Percentiles rank a stretch among this genome's conserved stretches.
Evolutionary conservation across 2,888 invertebrate species (phyloP).

Genomic region (Onchidella celtica): DNA sequence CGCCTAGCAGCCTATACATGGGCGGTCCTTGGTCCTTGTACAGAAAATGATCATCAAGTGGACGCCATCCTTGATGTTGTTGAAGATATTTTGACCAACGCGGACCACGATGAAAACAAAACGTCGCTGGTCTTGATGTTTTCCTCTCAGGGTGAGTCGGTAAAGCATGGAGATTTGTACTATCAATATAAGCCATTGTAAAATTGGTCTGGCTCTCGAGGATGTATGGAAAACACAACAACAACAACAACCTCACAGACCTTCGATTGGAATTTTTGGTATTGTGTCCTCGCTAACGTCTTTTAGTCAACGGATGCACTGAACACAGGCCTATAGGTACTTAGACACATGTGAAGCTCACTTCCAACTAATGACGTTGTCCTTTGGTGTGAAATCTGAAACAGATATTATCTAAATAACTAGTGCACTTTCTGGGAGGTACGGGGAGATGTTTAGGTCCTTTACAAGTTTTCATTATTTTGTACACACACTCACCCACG

Average conservation of each 20-base stretch:
- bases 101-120: conserved; percentile 37
- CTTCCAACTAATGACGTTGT: too few species aligned
- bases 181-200: conserved; percentile 42
- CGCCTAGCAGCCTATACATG: conserved; percentile 40
- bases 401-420: too few species aligned
- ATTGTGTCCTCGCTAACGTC: too few species aligned
- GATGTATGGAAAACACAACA: background rate
- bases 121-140: conserved; percentile 12
- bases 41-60: conserved; percentile 34
- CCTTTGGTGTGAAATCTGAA: too few species aligned
- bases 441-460: too few species aligned
- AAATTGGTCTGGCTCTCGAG: background rate
- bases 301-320: too few species aligned
- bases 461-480: too few species aligned
- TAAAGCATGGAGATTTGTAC: conserved; percentile 18
- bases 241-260: conserved; percentile 1
- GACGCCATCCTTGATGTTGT: background rate
- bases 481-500: too few species aligned
- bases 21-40: conserved; percentile 49
- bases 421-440: too few species aligned
- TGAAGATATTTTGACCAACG: conserved; percentile 40
- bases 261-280: too few species aligned
- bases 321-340: too few species aligned
- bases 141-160: background rate
- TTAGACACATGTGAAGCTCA: too few species aligned